Evolutionary conservation across 1,140 invertebrate genomes (phyloP), one percentile per base, ranked within the genome.

Genomic region (Drosophila persimilis): DNA sequence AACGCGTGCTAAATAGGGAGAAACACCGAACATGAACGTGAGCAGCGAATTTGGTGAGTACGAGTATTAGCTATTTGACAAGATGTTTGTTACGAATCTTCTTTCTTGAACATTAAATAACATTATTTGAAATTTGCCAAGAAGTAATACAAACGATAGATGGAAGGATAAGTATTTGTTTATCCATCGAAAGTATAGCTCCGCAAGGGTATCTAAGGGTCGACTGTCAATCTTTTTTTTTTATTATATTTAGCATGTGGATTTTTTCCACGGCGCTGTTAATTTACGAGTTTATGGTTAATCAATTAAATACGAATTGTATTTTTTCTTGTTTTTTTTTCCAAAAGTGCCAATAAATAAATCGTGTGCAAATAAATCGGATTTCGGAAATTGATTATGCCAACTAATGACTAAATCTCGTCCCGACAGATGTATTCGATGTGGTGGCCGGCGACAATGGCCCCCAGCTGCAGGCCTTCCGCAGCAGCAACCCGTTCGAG

Each of bases 231-330:
- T 3, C 2, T 13, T 39, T 39, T 39, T 5, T 5, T 13, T 39
- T 39, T 39, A 39, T 39, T 13, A 5, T 39, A 70, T 35, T 70
- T 58, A 45, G 52, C 61, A 66, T n/a, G 44, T 26, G n/a, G 29
- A 20, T 9, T 29, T 41, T 24, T 52, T 22, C 43, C 8, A 31
- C 53, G 31, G 41, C 24, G 31, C 24, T 54, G 71, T 48, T 73
- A 73, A 73, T 73, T 73, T 57, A 73, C 52, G 52, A 73, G 60
- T 66, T 58, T 47, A 48, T 77, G 65, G 51, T 74, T 64, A 70
- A 63, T 57, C 46, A 74, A 74, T 75, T 67, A 69, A 41, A 45
- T 35, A 35, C 31, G 31, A 3, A 35, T 35, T 56, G 35, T 31
- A 39, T 54, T 20, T 58, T 58, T 66, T 54, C 31, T 35, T 24